A percentile compares a stretch with the other conserved stretches of the same genome.
phyloP scores from a whole-genome alignment of 2,888 invertebrate genomes.

The Leptarthrus brevirostris region DNA sequence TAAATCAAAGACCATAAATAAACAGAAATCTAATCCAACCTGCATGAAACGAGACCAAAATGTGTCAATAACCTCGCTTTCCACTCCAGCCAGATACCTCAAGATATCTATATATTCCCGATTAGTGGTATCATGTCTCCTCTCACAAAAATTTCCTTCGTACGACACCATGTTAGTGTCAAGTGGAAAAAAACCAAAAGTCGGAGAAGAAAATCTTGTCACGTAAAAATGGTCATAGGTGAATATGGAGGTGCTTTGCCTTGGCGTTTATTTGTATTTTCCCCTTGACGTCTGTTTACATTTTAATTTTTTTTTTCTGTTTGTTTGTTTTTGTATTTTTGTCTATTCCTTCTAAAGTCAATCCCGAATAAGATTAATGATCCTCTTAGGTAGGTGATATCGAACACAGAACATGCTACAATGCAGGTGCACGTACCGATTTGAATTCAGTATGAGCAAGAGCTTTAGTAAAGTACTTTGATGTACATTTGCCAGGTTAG shows the following conservation, averaged over 20 bases:
- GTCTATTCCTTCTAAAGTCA: neutral
- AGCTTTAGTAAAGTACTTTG: no score
- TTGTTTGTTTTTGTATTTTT: conserved; percentile 28
- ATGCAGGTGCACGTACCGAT: conserved; percentile 21
- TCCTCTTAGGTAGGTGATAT: conserved; percentile 19
- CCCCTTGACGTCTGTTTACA: conserved; percentile 3
- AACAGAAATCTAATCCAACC: neutral
- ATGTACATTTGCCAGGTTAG: no score
- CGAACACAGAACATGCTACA: conserved; percentile 36
- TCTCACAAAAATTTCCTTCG: conserved; percentile 29
- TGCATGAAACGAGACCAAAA: neutral
- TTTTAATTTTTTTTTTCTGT: conserved; percentile 33
- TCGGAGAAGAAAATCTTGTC: conserved; percentile 31
- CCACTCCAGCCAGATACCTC: conserved; percentile 4
- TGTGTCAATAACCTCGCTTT: conserved; percentile 33
- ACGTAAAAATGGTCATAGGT: conserved; percentile 42
- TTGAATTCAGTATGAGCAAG: neutral
- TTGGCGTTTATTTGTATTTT: conserved; percentile 24
- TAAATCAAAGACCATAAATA: neutral
- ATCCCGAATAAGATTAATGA: conserved; percentile 37
- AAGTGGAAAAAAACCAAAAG: conserved; percentile 20
- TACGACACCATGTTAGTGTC: neutral
- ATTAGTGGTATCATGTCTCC: conserved; percentile 26
- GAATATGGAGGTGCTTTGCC: neutral
- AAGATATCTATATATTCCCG: neutral